Base-by-base conservation (phyloP, 2,113 vertebrate genomes). In the Damaliscus lunatus region DNA sequence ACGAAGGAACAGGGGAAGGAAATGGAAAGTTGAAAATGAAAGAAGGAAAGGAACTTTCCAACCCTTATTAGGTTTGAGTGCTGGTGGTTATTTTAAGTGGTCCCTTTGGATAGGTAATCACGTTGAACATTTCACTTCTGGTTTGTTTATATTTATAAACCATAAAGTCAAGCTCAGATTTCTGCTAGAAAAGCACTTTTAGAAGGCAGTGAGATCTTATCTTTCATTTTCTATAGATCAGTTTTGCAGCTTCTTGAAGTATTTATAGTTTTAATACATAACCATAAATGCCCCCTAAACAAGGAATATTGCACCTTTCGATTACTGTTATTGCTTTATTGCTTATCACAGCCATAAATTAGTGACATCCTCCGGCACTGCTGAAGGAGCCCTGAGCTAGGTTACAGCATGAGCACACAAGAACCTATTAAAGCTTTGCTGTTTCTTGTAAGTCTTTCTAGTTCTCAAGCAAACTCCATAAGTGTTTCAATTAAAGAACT, bases 231-330 rank as follows among this genome's bases (percentile, higher is more conserved):
- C 90, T 91, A 84, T 74, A 97, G 97, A 98, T 98, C 98, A 95
- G 97, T 85, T 97, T 46, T 91, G 62, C 96, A 80, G 96, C 82
- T 48, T 98, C 97, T 93, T 98, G 98, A 99, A 98, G 96, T 99
- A 98, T 99, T 99, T 99, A 99, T 98, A 59, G 99, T 98, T 99
- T 99, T 98, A 99, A 99, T 99, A 98, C 98, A 97, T 98, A 97
- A 98, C 98, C 93, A 97, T 98, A 98, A 99, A 98, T 99, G 99
- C 98, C 98, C 98, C 98, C 98, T 98, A 98, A 99, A 99, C 98
- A 97, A 98, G 98, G 98, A 97, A 98, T 98, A 98, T 98, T 98
- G 97, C 98, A 98, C 98, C 98, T 98, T 98, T 98, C 96, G 98
- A 99, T 99, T 98, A 98, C 98, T 96, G 57, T 99, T 99, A 99